These are phyloP conservation scores for Pseudochirops corinnae DNA, from an alignment of 2,797 vertebrate genomes.

Conservation along the genomic window DNA sequence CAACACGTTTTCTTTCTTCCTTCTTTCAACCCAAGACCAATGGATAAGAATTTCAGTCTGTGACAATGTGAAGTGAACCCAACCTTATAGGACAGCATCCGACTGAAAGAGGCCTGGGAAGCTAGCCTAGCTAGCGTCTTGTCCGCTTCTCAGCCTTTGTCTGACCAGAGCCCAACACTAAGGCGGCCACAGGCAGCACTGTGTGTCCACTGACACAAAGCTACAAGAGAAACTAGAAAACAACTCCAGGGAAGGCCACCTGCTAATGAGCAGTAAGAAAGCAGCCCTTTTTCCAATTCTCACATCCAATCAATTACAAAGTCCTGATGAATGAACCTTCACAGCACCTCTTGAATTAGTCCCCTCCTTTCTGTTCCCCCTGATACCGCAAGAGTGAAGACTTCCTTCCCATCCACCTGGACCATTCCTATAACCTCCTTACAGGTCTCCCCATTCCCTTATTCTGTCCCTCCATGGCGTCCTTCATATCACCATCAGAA, in stretches of 20 bases:
- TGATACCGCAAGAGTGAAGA: not conserved
- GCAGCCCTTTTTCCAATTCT: not conserved
- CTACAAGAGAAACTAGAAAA: not conserved
- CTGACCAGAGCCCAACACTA: not conserved
- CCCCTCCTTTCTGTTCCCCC: not conserved
- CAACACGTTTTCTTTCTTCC: not conserved
- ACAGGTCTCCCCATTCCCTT: not conserved
- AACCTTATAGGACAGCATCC: not conserved
- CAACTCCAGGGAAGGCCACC: not conserved
- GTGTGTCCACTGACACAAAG: not conserved
- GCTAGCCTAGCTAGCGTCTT: not conserved
- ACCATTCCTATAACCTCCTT: not conserved
- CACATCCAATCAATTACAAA: not conserved
- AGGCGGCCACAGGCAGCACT: not conserved
- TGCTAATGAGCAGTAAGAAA: not conserved
- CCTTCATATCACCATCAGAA: not conserved
- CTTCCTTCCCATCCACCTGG: not conserved
- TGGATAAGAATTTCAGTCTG: no score
- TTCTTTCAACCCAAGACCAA: not conserved
- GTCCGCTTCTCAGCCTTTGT: not conserved
- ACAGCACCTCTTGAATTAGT: not conserved
- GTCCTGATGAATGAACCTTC: not conserved
- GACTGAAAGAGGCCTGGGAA: not conserved
- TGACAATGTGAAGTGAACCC: not conserved
- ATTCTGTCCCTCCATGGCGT: not conserved